Percentiles rank a stretch among this genome's conserved stretches.
Evolutionary conservation across 2,797 vertebrate species (phyloP).

Genomic region (Myotis pilosus): DNA sequence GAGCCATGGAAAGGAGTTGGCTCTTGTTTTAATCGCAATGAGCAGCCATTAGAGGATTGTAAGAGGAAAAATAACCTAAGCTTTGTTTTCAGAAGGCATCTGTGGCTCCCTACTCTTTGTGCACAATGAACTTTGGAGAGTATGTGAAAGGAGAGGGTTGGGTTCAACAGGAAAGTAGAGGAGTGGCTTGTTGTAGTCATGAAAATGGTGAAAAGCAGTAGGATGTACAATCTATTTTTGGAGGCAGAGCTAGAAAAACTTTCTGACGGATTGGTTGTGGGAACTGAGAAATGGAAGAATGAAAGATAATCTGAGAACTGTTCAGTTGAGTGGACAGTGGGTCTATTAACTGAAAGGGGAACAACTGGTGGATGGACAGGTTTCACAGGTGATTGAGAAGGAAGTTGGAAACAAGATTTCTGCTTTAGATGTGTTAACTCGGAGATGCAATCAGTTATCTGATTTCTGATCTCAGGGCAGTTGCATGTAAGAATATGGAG

Average conservation of each 20-base stretch:
- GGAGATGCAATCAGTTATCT: neutral
- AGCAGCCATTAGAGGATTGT: neutral
- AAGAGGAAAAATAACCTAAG: neutral
- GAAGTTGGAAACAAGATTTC: neutral
- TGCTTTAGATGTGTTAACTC: neutral
- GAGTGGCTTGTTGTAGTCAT: neutral
- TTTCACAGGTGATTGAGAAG: neutral
- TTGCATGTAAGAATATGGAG: neutral
- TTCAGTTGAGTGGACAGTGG: neutral
- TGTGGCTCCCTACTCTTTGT: neutral
- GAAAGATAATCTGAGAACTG: neutral
- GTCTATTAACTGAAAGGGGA: neutral
- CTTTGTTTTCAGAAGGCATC: neutral
- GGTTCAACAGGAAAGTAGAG: neutral
- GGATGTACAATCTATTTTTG: neutral
- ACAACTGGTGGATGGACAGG: neutral
- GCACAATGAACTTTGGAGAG: neutral
- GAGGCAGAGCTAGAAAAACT: neutral
- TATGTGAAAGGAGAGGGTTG: neutral
- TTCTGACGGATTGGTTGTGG: neutral
- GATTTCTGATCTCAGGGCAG: neutral
- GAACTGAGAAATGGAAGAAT: neutral
- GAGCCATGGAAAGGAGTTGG: neutral
- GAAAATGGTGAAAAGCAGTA: neutral
- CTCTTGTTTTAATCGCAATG: neutral